Evolutionary conservation across 1,140 invertebrate species (phyloP).

Genomic region (Bombus turneri): DNA sequence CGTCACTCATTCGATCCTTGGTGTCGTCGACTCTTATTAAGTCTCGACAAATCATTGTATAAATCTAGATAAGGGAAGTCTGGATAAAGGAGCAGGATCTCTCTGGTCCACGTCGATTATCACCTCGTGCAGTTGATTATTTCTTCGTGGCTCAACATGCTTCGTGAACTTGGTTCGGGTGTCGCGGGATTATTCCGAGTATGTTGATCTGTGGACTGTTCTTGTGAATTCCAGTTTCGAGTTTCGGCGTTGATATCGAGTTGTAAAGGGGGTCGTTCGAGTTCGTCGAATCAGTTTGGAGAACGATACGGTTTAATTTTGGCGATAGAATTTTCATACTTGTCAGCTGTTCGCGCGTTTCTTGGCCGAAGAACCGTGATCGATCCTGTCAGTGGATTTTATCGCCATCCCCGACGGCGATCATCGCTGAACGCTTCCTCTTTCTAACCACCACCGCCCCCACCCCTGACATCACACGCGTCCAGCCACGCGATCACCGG

Average conservation of each 20-base stretch:
- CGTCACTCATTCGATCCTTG: not conserved
- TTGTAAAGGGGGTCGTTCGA: too few species aligned
- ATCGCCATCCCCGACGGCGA: slow-evolving; percentile 41
- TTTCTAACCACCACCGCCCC: slow-evolving; percentile 57
- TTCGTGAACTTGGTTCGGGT: not conserved
- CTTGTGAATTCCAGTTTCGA: not conserved
- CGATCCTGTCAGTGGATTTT: slow-evolving; percentile 14
- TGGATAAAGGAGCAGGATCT: not conserved
- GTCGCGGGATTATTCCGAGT: too few species aligned
- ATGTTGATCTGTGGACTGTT: not conserved
- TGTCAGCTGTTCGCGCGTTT: slow-evolving; percentile 2
- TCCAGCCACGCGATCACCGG: slow-evolving; percentile 67
- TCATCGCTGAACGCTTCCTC: slow-evolving; percentile 31
- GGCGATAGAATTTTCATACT: not conserved
- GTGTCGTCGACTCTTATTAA: too few species aligned
- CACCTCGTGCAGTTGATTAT: too few species aligned
- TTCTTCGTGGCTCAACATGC: not conserved
- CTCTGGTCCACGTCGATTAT: too few species aligned
- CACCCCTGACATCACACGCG: slow-evolving; percentile 63
- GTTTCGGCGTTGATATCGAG: too few species aligned
- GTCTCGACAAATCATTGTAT: not conserved
- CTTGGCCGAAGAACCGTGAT: not conserved
- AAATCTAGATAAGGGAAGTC: not conserved
- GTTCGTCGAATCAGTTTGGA: too few species aligned
- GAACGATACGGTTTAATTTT: not conserved